Percentiles rank a stretch among this genome's conserved stretches.
Evolutionary conservation across 1,140 invertebrate species (phyloP).

Genomic region (Venustaconcha ellipsiformis): DNA sequence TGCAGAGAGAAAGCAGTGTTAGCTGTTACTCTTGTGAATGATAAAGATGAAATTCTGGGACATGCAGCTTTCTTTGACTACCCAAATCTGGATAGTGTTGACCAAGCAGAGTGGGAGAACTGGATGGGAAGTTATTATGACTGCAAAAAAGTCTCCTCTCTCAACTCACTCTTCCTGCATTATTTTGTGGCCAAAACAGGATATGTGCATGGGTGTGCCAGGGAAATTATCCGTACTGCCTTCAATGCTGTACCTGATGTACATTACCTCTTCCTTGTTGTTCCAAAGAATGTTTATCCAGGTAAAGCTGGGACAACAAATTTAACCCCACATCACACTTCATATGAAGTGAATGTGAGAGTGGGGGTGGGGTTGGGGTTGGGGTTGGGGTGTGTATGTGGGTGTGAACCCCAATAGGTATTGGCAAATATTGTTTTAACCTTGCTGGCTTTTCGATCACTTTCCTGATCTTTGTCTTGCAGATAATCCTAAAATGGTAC

Average conservation of each 20-base stretch:
- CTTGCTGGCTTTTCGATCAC: too few relatives aligned
- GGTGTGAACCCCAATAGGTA: too few relatives aligned
- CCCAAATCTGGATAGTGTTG: slow-evolving; percentile 60
- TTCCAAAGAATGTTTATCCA: slow-evolving; percentile 60
- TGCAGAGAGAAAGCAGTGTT: slow-evolving; percentile 68
- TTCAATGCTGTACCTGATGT: slow-evolving; percentile 69
- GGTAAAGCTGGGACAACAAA: slow-evolving; percentile 40
- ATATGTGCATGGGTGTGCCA: slow-evolving; percentile 66
- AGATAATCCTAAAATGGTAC: too few relatives aligned
- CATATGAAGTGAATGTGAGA: too few relatives aligned
- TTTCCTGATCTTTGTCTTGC: too few relatives aligned
- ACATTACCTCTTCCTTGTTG: slow-evolving; percentile 64
- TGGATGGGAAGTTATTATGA: slow-evolving; percentile 59
- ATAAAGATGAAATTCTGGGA: slow-evolving; percentile 65
- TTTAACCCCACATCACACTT: too few relatives aligned
- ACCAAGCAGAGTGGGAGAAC: slow-evolving; percentile 61
- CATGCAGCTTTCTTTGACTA: slow-evolving; percentile 69
- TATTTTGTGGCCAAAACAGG: slow-evolving; percentile 67
- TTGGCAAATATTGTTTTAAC: too few relatives aligned
- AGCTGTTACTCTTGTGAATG: slow-evolving; percentile 66
- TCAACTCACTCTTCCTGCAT: slow-evolving; percentile 68
- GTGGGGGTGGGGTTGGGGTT: too few relatives aligned
- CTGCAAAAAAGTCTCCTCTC: slow-evolving; percentile 43
- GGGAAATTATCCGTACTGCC: slow-evolving; percentile 66
- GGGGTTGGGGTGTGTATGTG: too few relatives aligned